Evolutionary conservation across 1,140 invertebrate species (phyloP), one percentile per base, ranked within the genome.

Genomic region (Lepidurus packardi): DNA sequence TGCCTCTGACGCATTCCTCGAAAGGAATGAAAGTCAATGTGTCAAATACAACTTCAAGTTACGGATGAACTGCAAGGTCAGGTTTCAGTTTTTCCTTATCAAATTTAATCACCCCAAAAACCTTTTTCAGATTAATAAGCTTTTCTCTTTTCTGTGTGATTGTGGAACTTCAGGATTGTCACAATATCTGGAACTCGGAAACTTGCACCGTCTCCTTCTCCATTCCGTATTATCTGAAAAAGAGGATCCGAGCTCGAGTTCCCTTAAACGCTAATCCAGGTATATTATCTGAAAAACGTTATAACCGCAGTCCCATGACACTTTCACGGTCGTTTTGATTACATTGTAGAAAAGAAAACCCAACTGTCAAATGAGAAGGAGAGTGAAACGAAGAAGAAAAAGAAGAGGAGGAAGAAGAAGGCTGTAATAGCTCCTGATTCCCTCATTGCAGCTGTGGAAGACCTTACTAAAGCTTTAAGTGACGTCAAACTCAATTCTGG

Each of bases 31-130:
- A 21, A 65, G 21, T 21, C 53, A 65, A 16, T 65, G 21, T 65
- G 53, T 65, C 53, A 65, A 65, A 16, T 65, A 65, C 21, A 65
- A 21, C 53, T 65, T 65, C 53, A 65, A 65, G 53, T 21, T 65
- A 1, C 53, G 53, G 8, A 65, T 65, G 53, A 65, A 65, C 16
- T 65, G 53, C 53, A 21, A 65, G 53, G 53, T 65, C 21, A n/a
- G 53, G 21, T 65, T 7, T 65, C 53, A 7, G 6, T n/a, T n/a
- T 21, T 21, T 1, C 16, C 53, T 9, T 11, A 65, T 65, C 53
- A 7, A 4, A 10, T 65, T 65, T 7, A 5, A 65, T 47, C 53
- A 65, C n/a, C 6, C n/a, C 0, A 65, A 65, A 65, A 9, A 65
- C 10, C 10, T 47, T 65, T 1, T 21, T 65, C 53, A 16, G 53